Percentiles rank a stretch among this genome's conserved stretches.
phyloP scores from a whole-genome alignment of 2,113 vertebrate species.

The Scophthalmus maximus region DNA sequence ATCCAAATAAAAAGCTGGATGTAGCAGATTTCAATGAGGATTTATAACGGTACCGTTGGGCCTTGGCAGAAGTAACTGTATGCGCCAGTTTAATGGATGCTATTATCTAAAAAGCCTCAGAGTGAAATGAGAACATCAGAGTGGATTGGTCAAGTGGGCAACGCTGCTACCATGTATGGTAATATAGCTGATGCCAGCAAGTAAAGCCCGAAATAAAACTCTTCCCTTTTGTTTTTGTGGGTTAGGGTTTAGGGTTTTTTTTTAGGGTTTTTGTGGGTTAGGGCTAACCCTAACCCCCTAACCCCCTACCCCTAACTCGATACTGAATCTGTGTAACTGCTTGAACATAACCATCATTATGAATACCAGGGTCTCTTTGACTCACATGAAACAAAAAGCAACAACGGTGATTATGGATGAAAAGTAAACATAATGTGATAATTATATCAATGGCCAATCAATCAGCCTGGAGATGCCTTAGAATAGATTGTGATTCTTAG shows the following conservation, averaged over 20 bases:
- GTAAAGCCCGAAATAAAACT: conserved; percentile 32
- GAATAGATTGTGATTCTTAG: not conserved
- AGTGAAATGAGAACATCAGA: conserved; percentile 15
- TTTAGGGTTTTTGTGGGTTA: too few species aligned
- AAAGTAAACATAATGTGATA: not conserved
- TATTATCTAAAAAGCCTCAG: conserved; percentile 23
- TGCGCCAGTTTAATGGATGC: conserved; percentile 11
- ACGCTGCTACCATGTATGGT: not conserved
- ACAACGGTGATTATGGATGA: not conserved
- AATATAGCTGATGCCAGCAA: conserved; percentile 11
- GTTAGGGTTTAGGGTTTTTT: too few species aligned
- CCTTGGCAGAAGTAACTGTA: too few species aligned
- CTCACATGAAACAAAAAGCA: not conserved
- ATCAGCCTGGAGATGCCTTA: not conserved
- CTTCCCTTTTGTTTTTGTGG: not conserved
- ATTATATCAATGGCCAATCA: not conserved
- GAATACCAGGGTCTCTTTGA: not conserved
- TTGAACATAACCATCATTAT: not conserved
- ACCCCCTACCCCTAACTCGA: too few species aligned
- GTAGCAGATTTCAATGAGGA: too few species aligned
- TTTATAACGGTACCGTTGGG: too few species aligned
- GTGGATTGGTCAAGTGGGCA: not conserved
- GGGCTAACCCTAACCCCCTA: too few species aligned
- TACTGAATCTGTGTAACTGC: not conserved
- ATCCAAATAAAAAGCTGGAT: too few species aligned